Percentiles rank a stretch among this genome's conserved stretches.
Evolutionary conservation across 2,888 invertebrate species (phyloP).

Genomic region (Acanthacorydalis orientalis): DNA sequence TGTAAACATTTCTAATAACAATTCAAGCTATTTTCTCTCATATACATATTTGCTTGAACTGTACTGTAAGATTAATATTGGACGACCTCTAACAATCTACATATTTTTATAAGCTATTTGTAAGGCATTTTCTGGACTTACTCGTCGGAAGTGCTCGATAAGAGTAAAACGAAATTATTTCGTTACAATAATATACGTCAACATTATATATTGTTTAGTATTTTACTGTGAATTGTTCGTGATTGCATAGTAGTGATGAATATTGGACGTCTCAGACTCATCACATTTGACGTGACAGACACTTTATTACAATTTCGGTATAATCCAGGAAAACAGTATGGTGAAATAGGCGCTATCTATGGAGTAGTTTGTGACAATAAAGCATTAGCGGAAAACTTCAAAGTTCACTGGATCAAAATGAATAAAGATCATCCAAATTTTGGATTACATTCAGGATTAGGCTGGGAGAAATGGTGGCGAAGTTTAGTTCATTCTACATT

Average conservation of each 20-base stretch:
- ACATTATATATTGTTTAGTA: too few relatives aligned
- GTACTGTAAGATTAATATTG: too few relatives aligned
- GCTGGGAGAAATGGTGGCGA: conserved; percentile 75
- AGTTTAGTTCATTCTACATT: conserved; percentile 48
- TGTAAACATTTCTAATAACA: too few relatives aligned
- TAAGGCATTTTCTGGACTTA: too few relatives aligned
- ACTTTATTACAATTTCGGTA: conserved; percentile 58
- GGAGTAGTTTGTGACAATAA: conserved; percentile 46
- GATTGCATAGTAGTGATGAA: conserved; percentile 23
- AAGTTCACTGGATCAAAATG: conserved; percentile 44
- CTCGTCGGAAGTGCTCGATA: too few relatives aligned
- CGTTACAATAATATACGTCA: too few relatives aligned
- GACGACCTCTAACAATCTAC: too few relatives aligned
- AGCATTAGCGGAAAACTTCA: conserved; percentile 42
- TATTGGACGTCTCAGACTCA: conserved; percentile 35
- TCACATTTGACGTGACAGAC: conserved; percentile 82
- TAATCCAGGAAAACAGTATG: conserved; percentile 59
- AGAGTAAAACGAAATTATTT: too few relatives aligned
- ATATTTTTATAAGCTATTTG: too few relatives aligned
- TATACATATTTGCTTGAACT: too few relatives aligned
- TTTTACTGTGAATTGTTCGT: neutral
- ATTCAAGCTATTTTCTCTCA: too few relatives aligned
- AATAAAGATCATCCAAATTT: conserved; percentile 61
- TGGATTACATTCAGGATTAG: conserved; percentile 46
- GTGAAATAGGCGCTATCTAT: conserved; percentile 46